Conservation (phyloP, 2,797 vertebrate genomes). For the Cryptoprocta ferox region DNA sequence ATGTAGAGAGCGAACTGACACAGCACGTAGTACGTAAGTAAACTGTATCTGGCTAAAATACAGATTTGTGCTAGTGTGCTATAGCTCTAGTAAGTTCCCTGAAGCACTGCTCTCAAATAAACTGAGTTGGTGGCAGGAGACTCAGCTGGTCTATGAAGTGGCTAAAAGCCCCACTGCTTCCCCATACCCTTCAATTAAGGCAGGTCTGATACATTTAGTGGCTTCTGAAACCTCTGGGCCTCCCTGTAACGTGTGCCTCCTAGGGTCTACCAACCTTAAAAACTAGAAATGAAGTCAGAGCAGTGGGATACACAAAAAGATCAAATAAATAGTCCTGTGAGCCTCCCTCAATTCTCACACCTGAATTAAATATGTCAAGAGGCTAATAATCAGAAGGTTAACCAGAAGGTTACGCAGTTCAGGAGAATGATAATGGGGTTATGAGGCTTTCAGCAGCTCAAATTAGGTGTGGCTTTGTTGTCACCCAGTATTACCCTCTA, state of each 20-base stretch:
- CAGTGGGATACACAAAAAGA: conserved; percentile 55
- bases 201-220: conserved; percentile 60
- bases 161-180: conserved; percentile 57
- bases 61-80: conserved; percentile 28
- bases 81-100: conserved; percentile 51
- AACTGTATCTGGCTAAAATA: conserved; percentile 44
- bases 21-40: neutral
- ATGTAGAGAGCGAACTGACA: conserved; percentile 1
- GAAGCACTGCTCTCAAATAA: conserved; percentile 67
- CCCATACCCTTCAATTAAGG: conserved; percentile 64
- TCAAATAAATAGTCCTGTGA: conserved; percentile 52
- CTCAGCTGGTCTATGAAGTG: conserved; percentile 65
- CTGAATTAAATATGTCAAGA: conserved; percentile 67
- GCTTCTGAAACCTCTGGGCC: conserved; percentile 65
- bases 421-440: conserved; percentile 63
- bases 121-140: conserved; percentile 58
- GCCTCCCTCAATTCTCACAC: neutral
- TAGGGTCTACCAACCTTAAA: conserved; percentile 62
- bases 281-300: conserved; percentile 62
- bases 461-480: conserved; percentile 71
- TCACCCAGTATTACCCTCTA: conserved; percentile 59
- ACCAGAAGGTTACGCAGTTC: conserved; percentile 66
- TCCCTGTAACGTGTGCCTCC: conserved; percentile 46
- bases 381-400: conserved; percentile 70
- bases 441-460: conserved; percentile 64